Conservation (phyloP, 2,113 vertebrate genomes). For the Paramormyrops kingsleyae region DNA sequence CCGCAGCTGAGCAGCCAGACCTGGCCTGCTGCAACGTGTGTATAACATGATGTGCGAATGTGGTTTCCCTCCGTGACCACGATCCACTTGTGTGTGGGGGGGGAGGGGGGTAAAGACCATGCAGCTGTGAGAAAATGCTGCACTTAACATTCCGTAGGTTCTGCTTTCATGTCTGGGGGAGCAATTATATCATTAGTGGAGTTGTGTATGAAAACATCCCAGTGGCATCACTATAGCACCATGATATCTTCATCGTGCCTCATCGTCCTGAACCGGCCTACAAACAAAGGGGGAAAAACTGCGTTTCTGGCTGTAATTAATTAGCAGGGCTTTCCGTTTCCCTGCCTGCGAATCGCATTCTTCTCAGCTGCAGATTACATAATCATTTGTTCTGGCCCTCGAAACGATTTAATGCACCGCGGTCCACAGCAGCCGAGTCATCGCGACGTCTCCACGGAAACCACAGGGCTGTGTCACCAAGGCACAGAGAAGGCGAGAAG, state of each 20-base stretch:
- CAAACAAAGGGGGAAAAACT: background rate
- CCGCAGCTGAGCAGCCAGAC: slow-evolving; percentile 44
- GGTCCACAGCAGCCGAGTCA: background rate
- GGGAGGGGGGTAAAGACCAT: background rate
- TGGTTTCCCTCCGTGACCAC: background rate
- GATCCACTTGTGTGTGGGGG: background rate
- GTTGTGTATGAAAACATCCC: background rate
- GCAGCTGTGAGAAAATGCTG: background rate
- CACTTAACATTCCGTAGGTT: background rate
- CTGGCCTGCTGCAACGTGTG: slow-evolving; percentile 24
- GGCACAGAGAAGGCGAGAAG: slow-evolving; percentile 35
- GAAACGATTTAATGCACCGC: background rate
- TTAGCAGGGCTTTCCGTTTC: background rate
- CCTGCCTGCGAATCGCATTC: background rate
- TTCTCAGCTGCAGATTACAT: background rate
- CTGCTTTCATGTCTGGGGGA: background rate
- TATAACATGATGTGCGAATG: background rate
- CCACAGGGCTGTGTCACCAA: slow-evolving; percentile 34
- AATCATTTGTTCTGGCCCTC: background rate
- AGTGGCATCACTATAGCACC: background rate
- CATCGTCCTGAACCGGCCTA: too few species aligned
- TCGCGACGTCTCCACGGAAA: slow-evolving; percentile 51
- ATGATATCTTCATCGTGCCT: background rate
- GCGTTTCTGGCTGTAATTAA: background rate
- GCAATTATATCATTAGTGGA: background rate